Evolutionary conservation across 2,113 vertebrate species (phyloP).

Genomic region (Saimiri boliviensis): DNA sequence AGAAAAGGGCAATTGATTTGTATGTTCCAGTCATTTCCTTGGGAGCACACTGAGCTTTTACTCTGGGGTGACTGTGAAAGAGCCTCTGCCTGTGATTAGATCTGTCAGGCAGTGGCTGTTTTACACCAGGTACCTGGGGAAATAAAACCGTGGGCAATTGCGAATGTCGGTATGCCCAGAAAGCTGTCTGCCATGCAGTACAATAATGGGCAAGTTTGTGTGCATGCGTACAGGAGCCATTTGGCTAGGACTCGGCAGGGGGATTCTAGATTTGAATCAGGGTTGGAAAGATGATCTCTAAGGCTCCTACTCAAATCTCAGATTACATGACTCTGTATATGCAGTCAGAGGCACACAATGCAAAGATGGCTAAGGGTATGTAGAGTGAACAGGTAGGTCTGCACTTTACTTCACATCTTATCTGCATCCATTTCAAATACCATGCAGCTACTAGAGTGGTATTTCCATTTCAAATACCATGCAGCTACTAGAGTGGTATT

Average conservation of each 20-base stretch:
- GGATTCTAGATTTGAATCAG: conserved; percentile 45
- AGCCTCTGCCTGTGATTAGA: conserved; percentile 75
- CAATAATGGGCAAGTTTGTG: conserved; percentile 30
- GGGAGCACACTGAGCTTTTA: conserved; percentile 77
- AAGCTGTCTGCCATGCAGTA: conserved; percentile 43
- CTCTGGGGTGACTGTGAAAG: conserved; percentile 75
- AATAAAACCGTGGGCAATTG: conserved; percentile 72
- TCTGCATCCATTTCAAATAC: not conserved
- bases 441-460: not conserved
- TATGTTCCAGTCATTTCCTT: conserved; percentile 77
- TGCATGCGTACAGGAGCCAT: not conserved
- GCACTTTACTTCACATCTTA: not conserved
- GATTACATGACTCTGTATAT: not conserved
- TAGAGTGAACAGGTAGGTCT: not conserved
- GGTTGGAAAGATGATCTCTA: not conserved
- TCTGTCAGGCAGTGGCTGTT: conserved; percentile 74
- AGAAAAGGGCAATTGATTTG: conserved; percentile 80
- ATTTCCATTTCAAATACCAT: not conserved
- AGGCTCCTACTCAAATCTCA: not conserved
- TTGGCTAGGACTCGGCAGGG: conserved; percentile 4
- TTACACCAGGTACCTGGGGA: conserved; percentile 68
- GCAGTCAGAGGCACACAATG: not conserved
- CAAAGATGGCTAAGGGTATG: not conserved
- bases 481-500: not conserved
- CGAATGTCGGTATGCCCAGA: conserved; percentile 54